Base-by-base conservation (phyloP, 2,113 vertebrate species). In the Poeciliopsis turrubarensis region DNA sequence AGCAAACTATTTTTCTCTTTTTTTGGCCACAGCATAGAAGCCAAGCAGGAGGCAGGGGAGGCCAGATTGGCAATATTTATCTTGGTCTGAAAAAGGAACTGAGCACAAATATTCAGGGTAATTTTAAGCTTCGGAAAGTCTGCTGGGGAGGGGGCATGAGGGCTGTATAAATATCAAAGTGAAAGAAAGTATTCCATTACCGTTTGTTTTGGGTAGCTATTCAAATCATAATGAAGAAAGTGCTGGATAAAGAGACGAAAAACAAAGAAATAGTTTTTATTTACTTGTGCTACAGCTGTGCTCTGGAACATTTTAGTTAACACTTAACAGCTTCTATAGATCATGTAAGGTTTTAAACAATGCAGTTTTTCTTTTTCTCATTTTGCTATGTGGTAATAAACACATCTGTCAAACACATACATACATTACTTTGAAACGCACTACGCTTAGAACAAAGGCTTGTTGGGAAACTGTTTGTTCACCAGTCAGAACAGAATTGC, bases 41-140 rank as follows among this genome's bases (percentile, higher is more conserved):
- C 72, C 44, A 69, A 80, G 75, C 78, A 64, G 77, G 70, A 90
- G 85, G 77, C 81, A 78, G 88, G 69, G 44, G 60, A 73, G 80
- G 84, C 73, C 82, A 91, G 89, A 91, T 89, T 89, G 87, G 82
- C 82, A 92, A 90, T 92, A 91, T 93, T 90, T 92, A 87, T 93
- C 86, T 91, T 92, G 68, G 78, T 89, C 82, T 91, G 85, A 89
- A 88, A 65, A 81, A 82, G 81, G 83, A 86, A 83, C 78, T 70
- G 82, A 88, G 78, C 83, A 86, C 86, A 92, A 88, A 91, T 85
- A 92, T 84, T 87, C 79, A 47, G 79, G 81, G 78, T 81, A 79
- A 89, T 87, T 91, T 87, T 80, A 87, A 91, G 83, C 84, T 81
- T 68, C 70, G 80, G 60, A 82, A 89, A 84, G 68, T 29, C 61